phyloP scores from a whole-genome alignment of 2,797 vertebrate species.

The Sorex maritimensis region DNA sequence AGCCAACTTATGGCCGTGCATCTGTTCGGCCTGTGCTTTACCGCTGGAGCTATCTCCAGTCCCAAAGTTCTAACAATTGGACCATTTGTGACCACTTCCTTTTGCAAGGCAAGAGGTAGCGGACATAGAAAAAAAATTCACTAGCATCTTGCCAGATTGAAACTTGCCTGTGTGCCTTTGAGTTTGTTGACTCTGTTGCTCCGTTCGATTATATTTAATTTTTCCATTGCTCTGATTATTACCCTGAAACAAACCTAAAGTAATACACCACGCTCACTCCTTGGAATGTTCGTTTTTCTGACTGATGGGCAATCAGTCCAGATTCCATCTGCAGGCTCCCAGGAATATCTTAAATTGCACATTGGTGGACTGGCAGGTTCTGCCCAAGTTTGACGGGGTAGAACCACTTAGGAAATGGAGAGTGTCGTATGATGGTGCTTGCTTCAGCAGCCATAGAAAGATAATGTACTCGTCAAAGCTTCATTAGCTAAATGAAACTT shows the following conservation, averaged over 20 bases:
- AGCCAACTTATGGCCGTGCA: too few relatives aligned
- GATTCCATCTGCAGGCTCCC: not conserved
- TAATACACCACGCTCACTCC: not conserved
- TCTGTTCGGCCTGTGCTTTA: too few relatives aligned
- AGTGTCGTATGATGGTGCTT: constrained; percentile 2
- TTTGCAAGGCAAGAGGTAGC: not conserved
- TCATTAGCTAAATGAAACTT: constrained; percentile 75
- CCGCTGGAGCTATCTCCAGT: too few relatives aligned
- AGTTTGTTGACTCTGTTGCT: constrained; percentile 54
- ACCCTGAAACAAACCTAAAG: constrained; percentile 56
- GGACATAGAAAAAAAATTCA: not conserved
- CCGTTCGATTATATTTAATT: constrained; percentile 38
- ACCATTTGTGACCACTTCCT: not conserved
- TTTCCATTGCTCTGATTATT: not conserved
- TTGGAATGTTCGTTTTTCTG: not conserved
- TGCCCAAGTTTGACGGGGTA: not conserved
- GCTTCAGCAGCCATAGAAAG: constrained; percentile 44
- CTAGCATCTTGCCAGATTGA: not conserved
- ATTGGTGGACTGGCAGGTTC: not conserved
- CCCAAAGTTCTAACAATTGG: not conserved
- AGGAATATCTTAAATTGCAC: not conserved
- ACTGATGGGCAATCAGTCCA: not conserved
- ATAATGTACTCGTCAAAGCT: constrained; percentile 34
- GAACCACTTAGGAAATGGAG: constrained; percentile 33
- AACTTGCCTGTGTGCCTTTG: not conserved